Conservation (phyloP, 1,140 invertebrate genomes). For the Drosophila elegans region DNA sequence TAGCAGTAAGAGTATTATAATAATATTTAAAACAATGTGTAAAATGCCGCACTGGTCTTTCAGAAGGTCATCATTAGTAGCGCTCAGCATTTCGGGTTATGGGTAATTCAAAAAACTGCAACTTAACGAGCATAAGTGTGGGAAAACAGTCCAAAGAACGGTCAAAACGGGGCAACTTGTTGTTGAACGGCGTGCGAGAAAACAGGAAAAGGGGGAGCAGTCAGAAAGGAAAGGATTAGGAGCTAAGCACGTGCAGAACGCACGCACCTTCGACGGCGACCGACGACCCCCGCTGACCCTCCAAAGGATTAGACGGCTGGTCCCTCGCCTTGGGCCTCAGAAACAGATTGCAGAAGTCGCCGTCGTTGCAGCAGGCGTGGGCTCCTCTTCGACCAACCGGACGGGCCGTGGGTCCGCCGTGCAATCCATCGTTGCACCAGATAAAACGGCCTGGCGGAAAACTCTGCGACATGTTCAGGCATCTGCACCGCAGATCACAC, state of each 20-base stretch:
- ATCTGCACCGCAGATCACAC: constrained; percentile 85
- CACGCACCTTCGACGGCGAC: constrained; percentile 74
- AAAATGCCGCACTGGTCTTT: constrained; percentile 38
- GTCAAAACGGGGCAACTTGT: constrained; percentile 61
- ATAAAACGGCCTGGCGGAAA: constrained; percentile 90
- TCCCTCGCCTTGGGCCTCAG: constrained; percentile 68
- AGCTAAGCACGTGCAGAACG: constrained; percentile 63
- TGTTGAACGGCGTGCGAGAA: constrained; percentile 63
- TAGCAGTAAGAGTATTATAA: constrained; percentile 63
- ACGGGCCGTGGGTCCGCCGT: constrained; percentile 77
- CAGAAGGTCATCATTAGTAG: constrained; percentile 57
- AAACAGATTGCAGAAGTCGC: constrained; percentile 88
- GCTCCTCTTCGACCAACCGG: constrained; percentile 68
- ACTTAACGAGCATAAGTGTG: constrained; percentile 66
- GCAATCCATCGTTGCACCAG: constrained; percentile 86
- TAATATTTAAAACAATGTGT: constrained; percentile 37
- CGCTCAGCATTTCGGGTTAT: constrained; percentile 68
- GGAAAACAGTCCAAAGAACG: constrained; percentile 59
- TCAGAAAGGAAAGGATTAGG: constrained; percentile 12
- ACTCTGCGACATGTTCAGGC: constrained; percentile 88
- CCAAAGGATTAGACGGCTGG: constrained; percentile 2
- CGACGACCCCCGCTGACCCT: constrained; percentile 11
- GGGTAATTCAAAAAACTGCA: constrained; percentile 58
- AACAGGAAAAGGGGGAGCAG: constrained; percentile 24
- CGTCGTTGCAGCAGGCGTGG: constrained; percentile 86